Base-by-base conservation (phyloP, 2,888 invertebrate species). In the Dasypolia templi region DNA sequence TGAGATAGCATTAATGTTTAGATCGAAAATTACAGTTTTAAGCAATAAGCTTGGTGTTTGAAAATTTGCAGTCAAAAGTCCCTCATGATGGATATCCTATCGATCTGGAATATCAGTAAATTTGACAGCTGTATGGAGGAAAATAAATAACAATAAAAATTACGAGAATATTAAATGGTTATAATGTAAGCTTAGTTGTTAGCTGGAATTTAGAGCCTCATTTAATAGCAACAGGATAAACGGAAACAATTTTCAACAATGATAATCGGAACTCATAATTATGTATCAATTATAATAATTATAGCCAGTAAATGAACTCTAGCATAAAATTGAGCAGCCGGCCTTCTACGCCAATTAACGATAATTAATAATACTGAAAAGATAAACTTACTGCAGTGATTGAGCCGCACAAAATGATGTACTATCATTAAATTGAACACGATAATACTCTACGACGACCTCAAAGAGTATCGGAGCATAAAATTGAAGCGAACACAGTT, bases 401-500 rank as follows among this genome's bases (percentile, higher is more conserved):
- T 67, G 53, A 46, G 46, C 64, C 49, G 26, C 64, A 65, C n/a
- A 62, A 46, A 77, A 76, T 76, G 66, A 72, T 63, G 63, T 19
- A 55, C 61, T 59, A 71, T 84, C 75, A 86, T 86, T 84, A 81
- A 79, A 81, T 63, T 64, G 59, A 71, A 73, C 73, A 62, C 61
- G 59, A 70, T 80, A 77, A 84, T 77, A 72, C 75, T 75, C 71
- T 70, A 67, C 72, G 72, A 70, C 29, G 68, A 79, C 82, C 85
- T 75, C 86, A 77, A 79, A 49, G 84, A 84, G 83, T 82, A 88
- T 77, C 74, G 68, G 66, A 76, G 86, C 85, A 86, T 85, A 85
- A 88, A 91, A 90, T 88, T 85, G 79, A 87, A 88, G 70, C 77
- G 84, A 69, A 86, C 82, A 88, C 85, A 86, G 88, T 89, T 88